These are phyloP conservation scores for Eucera pruinosa DNA, from an alignment of 2,888 invertebrate species.

Conservation along the genomic window DNA sequence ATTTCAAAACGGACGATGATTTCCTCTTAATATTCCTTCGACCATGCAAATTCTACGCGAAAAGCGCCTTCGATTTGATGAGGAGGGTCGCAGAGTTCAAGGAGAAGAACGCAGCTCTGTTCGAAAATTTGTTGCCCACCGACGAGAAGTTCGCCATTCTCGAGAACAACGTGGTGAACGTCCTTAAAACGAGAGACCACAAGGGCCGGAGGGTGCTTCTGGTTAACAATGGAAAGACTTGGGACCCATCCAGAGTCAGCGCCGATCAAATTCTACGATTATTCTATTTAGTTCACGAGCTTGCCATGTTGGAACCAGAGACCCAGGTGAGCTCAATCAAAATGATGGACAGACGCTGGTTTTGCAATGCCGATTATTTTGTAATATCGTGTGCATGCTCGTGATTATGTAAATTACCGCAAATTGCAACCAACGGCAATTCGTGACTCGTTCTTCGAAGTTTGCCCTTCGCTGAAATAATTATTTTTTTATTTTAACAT, in stretches of 20 bases:
- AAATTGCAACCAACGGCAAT: no score
- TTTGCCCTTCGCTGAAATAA: no score
- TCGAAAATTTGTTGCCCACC: constrained; percentile 88
- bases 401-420: not conserved
- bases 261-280: constrained; percentile 92
- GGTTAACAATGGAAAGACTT: constrained; percentile 89
- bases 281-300: constrained; percentile 92
- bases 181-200: constrained; percentile 90
- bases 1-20: constrained; percentile 91
- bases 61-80: constrained; percentile 93
- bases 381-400: not conserved
- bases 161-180: constrained; percentile 91
- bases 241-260: constrained; percentile 91
- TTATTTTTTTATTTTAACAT: no score
- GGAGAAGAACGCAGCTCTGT: constrained; percentile 88
- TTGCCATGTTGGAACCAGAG: constrained; percentile 91
- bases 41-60: constrained; percentile 93
- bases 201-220: constrained; percentile 90
- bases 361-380: not conserved
- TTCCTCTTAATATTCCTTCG: constrained; percentile 91
- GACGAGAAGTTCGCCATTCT: constrained; percentile 89
- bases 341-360: not conserved
- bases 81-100: constrained; percentile 91
- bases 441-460: no score
- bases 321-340: constrained; percentile 85